Percentiles rank a stretch among this genome's conserved stretches.
Evolutionary conservation across 2,888 invertebrate genomes (phyloP).

Genomic region (Magallana nippona): DNA sequence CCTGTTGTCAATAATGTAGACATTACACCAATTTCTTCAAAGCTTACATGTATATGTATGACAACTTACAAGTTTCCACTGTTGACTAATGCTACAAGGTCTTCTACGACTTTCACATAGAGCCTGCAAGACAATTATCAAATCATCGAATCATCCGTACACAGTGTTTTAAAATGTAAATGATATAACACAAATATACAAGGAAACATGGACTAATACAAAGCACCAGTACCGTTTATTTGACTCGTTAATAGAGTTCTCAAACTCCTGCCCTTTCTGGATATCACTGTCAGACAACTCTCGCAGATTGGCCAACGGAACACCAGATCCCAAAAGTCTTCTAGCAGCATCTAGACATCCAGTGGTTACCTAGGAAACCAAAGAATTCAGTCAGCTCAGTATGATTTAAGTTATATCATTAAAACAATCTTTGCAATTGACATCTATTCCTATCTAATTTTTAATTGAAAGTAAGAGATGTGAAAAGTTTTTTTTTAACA

Average conservation of each 20-base stretch:
- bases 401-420: neutral
- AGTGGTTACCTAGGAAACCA: slow-evolving; percentile 32
- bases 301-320: slow-evolving; percentile 54
- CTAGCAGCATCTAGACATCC: slow-evolving; percentile 52
- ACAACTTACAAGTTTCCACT: slow-evolving; percentile 79
- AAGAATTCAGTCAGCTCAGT: neutral
- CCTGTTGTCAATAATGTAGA: too few relatives aligned
- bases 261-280: slow-evolving; percentile 52
- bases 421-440: too few relatives aligned
- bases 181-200: neutral
- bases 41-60: neutral
- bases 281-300: slow-evolving; percentile 53
- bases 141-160: neutral
- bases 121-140: slow-evolving; percentile 60
- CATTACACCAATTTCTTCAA: neutral
- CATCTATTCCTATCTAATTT: neutral
- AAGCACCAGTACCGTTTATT: neutral
- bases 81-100: slow-evolving; percentile 75
- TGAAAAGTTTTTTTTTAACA: neutral
- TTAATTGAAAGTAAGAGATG: neutral
- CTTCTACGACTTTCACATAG: slow-evolving; percentile 75
- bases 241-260: slow-evolving; percentile 54
- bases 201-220: neutral
- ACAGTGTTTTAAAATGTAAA: neutral
- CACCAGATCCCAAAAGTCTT: slow-evolving; percentile 49